These are phyloP conservation scores for Phalacrocorax pelagicus DNA, from an alignment of 2,113 vertebrate genomes.

Conservation along the genomic window DNA sequence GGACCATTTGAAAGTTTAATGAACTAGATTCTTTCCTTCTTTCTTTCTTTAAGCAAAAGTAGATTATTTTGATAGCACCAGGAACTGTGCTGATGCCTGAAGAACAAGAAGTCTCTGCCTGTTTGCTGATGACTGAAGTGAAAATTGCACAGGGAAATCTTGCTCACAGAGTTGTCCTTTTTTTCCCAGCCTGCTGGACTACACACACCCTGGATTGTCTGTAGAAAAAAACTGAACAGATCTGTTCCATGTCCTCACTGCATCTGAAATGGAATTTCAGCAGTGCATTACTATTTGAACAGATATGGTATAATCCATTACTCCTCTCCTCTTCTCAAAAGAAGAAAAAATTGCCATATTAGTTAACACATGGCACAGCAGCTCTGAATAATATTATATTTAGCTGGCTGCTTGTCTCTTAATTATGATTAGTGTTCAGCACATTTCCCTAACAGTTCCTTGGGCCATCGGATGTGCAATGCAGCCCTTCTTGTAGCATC, in stretches of 20 bases:
- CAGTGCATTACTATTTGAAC: not conserved
- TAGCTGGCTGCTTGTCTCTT: not conserved
- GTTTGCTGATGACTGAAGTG: not conserved
- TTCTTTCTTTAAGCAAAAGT: not conserved
- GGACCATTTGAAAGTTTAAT: not conserved
- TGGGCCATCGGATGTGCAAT: not conserved
- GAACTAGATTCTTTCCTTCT: not conserved
- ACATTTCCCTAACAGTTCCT: slow-evolving; percentile 1
- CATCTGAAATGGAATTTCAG: not conserved
- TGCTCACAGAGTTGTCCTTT: not conserved
- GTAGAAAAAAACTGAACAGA: not conserved
- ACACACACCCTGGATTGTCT: not conserved
- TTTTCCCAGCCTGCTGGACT: not conserved
- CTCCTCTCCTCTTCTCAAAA: not conserved
- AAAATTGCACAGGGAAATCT: not conserved
- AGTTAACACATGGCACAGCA: not conserved
- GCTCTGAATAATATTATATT: not conserved
- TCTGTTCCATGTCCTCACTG: not conserved
- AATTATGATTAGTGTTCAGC: slow-evolving; percentile 7
- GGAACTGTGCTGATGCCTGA: not conserved
- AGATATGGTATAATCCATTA: not conserved
- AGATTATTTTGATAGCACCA: not conserved
- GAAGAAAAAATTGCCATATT: not conserved
- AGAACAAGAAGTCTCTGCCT: not conserved
- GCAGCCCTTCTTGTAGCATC: not conserved